These are phyloP conservation scores for Carollia perspicillata DNA, from an alignment of 2,113 vertebrate genomes.

Conservation along the genomic window DNA sequence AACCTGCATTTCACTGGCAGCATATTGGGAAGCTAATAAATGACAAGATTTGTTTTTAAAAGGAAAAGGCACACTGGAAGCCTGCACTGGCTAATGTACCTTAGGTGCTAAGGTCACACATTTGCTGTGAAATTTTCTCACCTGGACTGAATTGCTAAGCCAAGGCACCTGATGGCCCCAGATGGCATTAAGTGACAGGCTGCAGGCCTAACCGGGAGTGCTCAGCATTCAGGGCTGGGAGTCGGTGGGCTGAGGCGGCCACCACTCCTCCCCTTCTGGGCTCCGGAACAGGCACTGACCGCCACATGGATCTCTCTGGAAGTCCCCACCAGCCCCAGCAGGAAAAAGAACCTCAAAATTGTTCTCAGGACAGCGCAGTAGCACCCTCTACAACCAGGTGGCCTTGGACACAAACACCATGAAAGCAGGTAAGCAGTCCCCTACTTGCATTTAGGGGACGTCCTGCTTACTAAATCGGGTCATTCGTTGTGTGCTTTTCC, in stretches of 20 bases:
- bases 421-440: no score
- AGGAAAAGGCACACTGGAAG: not conserved
- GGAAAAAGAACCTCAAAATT: not conserved
- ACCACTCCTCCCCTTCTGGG: fast-evolving
- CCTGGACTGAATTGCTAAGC: not conserved
- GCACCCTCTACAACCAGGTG: not conserved
- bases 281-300: not conserved
- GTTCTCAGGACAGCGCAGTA: not conserved
- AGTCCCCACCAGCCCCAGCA: not conserved
- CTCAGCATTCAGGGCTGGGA: no score
- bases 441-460: not conserved
- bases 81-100: not conserved
- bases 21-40: not conserved
- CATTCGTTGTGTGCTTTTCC: not conserved
- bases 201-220: not conserved
- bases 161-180: not conserved
- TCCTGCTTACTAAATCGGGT: not conserved
- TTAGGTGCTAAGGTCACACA: not conserved
- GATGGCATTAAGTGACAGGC: not conserved
- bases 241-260: not conserved
- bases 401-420: not conserved
- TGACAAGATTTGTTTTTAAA: not conserved
- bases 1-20: not conserved
- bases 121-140: not conserved
- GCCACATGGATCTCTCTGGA: not conserved